Conservation (phyloP, 2,888 invertebrate species). For the Monopis laevigella region DNA sequence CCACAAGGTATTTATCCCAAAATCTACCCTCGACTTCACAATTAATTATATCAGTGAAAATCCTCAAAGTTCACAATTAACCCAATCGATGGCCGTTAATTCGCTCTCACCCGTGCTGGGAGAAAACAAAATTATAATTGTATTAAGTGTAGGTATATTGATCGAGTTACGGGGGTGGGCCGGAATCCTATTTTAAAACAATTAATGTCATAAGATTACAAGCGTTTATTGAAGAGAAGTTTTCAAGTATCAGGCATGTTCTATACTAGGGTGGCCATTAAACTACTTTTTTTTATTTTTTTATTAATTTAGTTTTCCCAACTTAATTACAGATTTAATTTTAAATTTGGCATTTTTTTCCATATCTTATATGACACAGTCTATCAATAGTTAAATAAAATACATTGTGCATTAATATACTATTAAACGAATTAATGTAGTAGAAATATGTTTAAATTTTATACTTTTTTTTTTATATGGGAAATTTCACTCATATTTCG, state of each 20-base stretch:
- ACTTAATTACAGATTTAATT: too few species aligned
- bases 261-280: neutral
- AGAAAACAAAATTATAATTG: slow-evolving; percentile 48
- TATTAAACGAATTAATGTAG: too few species aligned
- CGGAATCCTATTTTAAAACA: slow-evolving; percentile 17
- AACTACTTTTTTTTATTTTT: neutral
- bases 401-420: too few species aligned
- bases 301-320: too few species aligned
- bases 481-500: too few species aligned
- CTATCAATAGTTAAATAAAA: too few species aligned
- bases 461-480: too few species aligned
- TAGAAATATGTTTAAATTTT: too few species aligned
- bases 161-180: slow-evolving; percentile 33
- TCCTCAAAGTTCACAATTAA: slow-evolving; percentile 48
- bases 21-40: slow-evolving; percentile 29
- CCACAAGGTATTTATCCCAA: slow-evolving; percentile 24
- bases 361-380: too few species aligned
- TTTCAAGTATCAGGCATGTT: neutral
- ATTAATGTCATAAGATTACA: slow-evolving; percentile 18
- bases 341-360: too few species aligned
- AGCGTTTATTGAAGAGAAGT: slow-evolving; percentile 14
- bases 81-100: slow-evolving; percentile 49
- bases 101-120: slow-evolving; percentile 21
- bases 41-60: slow-evolving; percentile 54
- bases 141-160: slow-evolving; percentile 45